A percentile compares a stretch with the other conserved stretches of the same genome.
Conservation (phyloP, 2,113 vertebrate genomes). For the Lepus europaeus region DNA sequence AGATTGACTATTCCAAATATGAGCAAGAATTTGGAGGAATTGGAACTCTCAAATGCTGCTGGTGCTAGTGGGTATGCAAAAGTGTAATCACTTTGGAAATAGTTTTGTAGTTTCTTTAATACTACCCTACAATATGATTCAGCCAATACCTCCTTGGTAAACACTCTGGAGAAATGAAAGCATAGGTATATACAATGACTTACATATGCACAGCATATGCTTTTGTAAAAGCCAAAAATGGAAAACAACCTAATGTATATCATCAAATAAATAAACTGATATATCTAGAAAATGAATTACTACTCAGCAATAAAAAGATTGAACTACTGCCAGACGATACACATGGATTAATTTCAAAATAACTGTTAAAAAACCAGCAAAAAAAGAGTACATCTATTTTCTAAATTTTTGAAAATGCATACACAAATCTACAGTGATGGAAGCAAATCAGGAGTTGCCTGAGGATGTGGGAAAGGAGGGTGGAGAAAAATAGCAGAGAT, state of each 20-base stretch:
- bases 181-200: background rate
- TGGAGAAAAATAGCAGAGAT: background rate
- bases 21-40: background rate
- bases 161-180: slow-evolving; percentile 24
- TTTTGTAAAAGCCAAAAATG: background rate
- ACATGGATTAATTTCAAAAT: background rate
- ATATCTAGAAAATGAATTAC: background rate
- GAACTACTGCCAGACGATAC: background rate
- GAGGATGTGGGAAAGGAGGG: background rate
- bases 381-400: background rate
- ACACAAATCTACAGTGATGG: background rate
- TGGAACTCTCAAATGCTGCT: background rate
- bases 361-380: background rate
- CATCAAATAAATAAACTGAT: background rate
- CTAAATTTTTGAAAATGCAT: background rate
- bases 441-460: background rate
- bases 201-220: background rate
- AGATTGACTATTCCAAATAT: background rate
- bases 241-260: background rate
- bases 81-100: background rate
- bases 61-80: background rate
- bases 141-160: background rate
- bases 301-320: background rate
- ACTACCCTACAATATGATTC: background rate
- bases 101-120: background rate